phyloP scores from a whole-genome alignment of 2,113 vertebrate species.

The Rhea americana region DNA sequence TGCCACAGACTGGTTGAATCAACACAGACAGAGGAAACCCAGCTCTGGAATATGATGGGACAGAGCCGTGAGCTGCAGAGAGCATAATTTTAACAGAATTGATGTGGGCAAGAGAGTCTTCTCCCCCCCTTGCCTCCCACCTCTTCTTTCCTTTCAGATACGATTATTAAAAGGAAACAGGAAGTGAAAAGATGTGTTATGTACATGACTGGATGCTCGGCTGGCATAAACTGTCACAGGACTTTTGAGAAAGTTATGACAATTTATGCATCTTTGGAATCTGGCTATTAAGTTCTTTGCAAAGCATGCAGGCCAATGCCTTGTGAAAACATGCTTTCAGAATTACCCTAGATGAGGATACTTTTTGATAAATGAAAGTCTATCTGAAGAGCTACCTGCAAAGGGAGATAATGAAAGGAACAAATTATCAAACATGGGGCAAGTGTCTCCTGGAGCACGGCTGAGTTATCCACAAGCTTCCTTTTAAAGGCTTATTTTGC shows the following conservation, averaged over 20 bases:
- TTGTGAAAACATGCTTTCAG: not conserved
- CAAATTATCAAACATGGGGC: not conserved
- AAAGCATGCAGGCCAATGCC: not conserved
- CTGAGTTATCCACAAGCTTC: not conserved
- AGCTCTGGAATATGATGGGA: not conserved
- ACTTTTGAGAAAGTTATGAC: not conserved
- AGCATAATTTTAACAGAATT: not conserved
- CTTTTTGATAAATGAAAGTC: not conserved
- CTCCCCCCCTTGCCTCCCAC: not conserved
- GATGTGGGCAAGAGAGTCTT: not conserved
- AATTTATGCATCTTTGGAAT: not conserved
- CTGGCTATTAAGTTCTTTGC: not conserved
- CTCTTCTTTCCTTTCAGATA: not conserved
- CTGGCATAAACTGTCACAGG: not conserved
- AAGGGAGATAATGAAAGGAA: not conserved
- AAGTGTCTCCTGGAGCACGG: not conserved
- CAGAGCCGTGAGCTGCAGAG: not conserved
- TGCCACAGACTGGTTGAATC: not conserved
- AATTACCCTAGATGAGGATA: not conserved
- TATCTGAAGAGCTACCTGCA: not conserved
- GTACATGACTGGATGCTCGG: not conserved
- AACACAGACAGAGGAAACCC: not conserved
- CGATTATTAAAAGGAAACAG: not conserved
- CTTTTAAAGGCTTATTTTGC: not conserved
- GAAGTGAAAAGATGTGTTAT: not conserved